Base-by-base conservation (phyloP, 2,113 vertebrate genomes). In the Eulacestoma nigropectus region DNA sequence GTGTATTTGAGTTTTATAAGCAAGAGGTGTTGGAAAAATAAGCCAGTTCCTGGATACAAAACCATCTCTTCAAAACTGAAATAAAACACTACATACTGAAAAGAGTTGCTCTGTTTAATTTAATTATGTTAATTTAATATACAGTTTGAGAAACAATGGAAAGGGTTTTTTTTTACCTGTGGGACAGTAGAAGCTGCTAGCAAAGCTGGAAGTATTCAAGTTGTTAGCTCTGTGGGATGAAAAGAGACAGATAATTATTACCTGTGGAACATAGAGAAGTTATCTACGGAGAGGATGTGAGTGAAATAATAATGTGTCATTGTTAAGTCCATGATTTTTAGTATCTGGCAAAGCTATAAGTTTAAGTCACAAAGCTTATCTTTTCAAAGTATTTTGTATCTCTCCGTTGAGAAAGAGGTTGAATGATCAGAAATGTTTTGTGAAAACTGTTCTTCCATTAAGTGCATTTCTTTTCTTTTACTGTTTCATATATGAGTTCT, bases 191-290 rank as follows among this genome's bases (percentile, higher is more conserved):
- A 65, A 84, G 18, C 70, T 95, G 57, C 37, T 64, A 69, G 46
- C 37, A 92, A 80, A 42, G 33, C 42, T 93, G 62, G 41, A 92
- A 14, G 20, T 90, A 56, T 92, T 96, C 67, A 83, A 33, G 29
- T 92, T 84, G 63, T 77, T 90, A 90, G 42, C 59, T 93, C 79
- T 77, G 79, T 94, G 90, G 94, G 79, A 90, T 94, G 72, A 86
- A 83, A 79, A 95, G 72, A 94, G 85, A 88, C 70, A 69, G 85
- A 65, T 95, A 93, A 97, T 92, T 90, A 93, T 90, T 93, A 88
- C 59, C 83, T 80, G 83, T 94, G 92, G 72, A 93, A 93, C 59
- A 90, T 46, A 55, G 46, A 83, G 63, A 91, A 94, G 82, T 90
- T 90, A 69, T 64, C 62, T 85, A 63, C 67, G 49, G 53, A 91